Base-by-base conservation (phyloP, 2,113 vertebrate genomes). In the Mustela nigripes region DNA sequence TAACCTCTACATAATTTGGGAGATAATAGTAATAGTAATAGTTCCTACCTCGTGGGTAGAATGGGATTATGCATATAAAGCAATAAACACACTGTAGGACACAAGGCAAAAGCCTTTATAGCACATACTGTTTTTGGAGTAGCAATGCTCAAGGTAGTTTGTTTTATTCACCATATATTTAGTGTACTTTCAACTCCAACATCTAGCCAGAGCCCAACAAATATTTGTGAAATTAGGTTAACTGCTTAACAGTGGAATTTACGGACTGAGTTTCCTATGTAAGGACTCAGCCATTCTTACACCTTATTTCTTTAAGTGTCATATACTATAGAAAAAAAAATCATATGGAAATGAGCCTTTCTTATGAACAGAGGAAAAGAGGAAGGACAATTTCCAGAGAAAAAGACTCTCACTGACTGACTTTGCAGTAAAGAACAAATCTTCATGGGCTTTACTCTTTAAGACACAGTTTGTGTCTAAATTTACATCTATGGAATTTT, bases 381-480 rank as follows among this genome's bases (percentile, higher is more conserved):
- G 5, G 22, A 84, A 89, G 21, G 31, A 53, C 28, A 45, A 9
- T 56, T 24, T 7, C 86, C 16, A 33, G 48, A 58, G 71, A 62
- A 73, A 58, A 56, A 62, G 39, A 81, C 39, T 24, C 67, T 79
- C 11, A 12, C 26, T 94, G 45, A 84, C 21, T 19, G 62, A 62
- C 28, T 89, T 33, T 58, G 45, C 0, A 74, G 31, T 71, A 24
- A 80, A 91, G 42, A 89, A 74, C 69, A 84, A 87, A 95, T 63
- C 89, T 33, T 65, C 33, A 86, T 0, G 9, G 15, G 39, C 36
- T 87, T 94, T 80, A n/a, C 18, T 63, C 3, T 86, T 78, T 53
- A 95, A 21, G 31, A 71, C 67, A 73, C n/a, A 18, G 24, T 81
- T 81, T 94, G 14, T 78, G 36, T 53, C 50, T 96, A 93, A 79